Conservation (phyloP, 2,797 vertebrate genomes). For the Poliocrania exsul region DNA sequence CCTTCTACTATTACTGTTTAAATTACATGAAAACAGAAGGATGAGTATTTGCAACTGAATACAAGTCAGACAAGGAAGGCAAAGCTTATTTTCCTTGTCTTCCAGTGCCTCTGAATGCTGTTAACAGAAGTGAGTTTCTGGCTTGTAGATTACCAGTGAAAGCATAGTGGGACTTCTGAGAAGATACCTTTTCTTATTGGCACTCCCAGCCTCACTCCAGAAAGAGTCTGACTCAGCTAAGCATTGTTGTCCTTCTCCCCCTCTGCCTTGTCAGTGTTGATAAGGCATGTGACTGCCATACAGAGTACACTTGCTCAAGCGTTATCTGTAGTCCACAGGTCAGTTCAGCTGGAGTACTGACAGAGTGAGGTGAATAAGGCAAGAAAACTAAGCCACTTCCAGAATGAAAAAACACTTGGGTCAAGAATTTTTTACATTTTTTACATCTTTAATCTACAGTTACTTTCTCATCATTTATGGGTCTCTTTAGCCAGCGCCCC, state of each 20-base stretch:
- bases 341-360: neutral
- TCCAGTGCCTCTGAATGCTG: neutral
- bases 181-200: neutral
- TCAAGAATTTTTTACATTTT: neutral
- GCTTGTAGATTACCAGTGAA: neutral
- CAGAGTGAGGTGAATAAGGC: neutral
- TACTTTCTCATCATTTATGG: neutral
- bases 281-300: neutral
- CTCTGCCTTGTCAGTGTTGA: neutral
- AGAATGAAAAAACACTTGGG: neutral
- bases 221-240: neutral
- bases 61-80: neutral
- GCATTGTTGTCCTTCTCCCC: neutral
- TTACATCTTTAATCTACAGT: neutral
- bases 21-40: neutral
- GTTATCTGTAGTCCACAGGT: neutral
- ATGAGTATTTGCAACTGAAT: neutral
- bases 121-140: neutral
- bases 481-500: neutral
- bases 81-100: neutral
- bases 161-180: neutral
- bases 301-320: neutral
- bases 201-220: neutral
- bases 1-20: neutral
- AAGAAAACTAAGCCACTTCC: neutral